Percentiles rank a stretch among this genome's conserved stretches.
Evolutionary conservation across 2,113 vertebrate genomes (phyloP).

Genomic region (Lasiurus cinereus): DNA sequence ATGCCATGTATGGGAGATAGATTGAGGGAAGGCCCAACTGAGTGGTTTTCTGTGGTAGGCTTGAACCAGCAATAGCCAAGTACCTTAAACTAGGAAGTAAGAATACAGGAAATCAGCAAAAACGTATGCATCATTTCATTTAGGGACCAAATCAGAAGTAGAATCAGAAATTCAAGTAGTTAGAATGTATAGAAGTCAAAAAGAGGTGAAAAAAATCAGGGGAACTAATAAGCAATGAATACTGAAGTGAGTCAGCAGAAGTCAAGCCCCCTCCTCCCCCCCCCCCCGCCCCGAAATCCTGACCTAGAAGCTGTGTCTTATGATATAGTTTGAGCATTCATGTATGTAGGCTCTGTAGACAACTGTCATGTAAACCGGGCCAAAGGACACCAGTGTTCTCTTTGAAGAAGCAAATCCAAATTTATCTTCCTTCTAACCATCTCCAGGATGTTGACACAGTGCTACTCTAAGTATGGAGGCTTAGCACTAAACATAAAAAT

Average conservation of each 20-base stretch:
- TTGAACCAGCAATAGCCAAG: background rate
- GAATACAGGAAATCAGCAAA: background rate
- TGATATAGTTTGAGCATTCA: background rate
- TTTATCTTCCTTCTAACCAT: background rate
- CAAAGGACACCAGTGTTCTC: background rate
- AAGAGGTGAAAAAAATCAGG: background rate
- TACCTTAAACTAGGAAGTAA: background rate
- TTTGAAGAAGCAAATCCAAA: background rate
- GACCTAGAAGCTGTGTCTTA: background rate
- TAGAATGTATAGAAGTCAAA: background rate
- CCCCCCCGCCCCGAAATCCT: background rate
- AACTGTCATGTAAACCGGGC: background rate
- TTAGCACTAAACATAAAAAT: background rate
- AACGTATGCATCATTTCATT: background rate
- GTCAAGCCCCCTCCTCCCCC: too few relatives aligned
- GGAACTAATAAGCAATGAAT: background rate
- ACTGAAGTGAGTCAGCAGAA: background rate
- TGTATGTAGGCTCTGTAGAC: background rate
- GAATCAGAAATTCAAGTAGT: background rate
- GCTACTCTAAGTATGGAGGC: background rate
- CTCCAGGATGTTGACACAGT: too few relatives aligned
- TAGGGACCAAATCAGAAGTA: background rate
- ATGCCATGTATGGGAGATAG: background rate
- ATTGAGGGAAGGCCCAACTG: background rate
- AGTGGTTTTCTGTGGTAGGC: background rate